Base-by-base conservation (phyloP, 2,888 invertebrate species). In the Drosophila subquinaria region DNA sequence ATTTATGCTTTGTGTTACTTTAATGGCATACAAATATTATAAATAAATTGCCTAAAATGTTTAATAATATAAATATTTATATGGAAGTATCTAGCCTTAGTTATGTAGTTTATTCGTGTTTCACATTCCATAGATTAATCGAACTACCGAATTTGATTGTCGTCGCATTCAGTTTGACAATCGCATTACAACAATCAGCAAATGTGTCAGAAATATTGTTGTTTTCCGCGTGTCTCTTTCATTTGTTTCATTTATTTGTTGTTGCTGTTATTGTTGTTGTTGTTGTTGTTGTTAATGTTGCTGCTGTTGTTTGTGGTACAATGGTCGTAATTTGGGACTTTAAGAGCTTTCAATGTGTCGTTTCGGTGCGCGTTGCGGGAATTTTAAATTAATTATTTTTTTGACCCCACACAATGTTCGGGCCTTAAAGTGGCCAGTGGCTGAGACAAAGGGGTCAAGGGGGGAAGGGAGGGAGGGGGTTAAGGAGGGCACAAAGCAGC, bases 321-420 rank as follows among this genome's bases (percentile, higher is more conserved):
- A 82, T 87, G 80, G 76, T 83, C 87, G 86, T 87, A 87, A 87
- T 89, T 85, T 88, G 89, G 87, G 79, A 76, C 88, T 89, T 87
- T 84, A 87, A 89, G 82, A 88, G 81, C 82, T 87, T 89, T 87
- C 88, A 89, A 89, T 88, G 85, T 89, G 89, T 87, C 89, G 88
- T 87, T 87, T 88, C 78, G 76, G 6, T 63, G 85, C 65, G 85
- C 88, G 86, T 70, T 69, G 76, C 68, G 64, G 61, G 89, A 88
- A 88, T 88, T 85, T 89, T 81, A 88, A 88, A 88, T 88, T 88
- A 88, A 88, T 88, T 89, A 89, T 82, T 85, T 88, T 79, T 89
- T 87, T 89, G 88, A 88, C 88, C 88, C 88, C 88, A 88, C 88
- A 82, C 87, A 87, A 71, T 75, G 78, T 74, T 79, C 70, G 59